Evolutionary conservation across 2,113 vertebrate species (phyloP).

Genomic region (Pitta sordida): DNA sequence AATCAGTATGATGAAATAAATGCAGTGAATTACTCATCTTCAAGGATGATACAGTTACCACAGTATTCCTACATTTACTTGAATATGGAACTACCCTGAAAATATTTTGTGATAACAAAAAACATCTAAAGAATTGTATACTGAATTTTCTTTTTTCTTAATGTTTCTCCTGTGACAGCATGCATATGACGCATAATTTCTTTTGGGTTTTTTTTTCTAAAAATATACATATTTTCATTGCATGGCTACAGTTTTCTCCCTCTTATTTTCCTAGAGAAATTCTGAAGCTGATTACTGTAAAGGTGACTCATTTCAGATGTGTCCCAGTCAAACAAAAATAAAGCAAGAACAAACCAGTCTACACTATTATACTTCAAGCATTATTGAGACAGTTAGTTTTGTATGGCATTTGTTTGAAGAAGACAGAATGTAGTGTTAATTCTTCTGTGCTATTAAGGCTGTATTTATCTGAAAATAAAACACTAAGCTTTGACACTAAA

Average conservation of each 20-base stretch:
- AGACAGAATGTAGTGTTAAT: neutral
- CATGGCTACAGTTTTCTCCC: neutral
- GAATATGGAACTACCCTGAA: neutral
- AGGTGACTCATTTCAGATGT: conserved; percentile 8
- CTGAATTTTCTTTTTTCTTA: neutral
- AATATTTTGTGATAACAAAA: neutral
- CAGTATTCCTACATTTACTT: neutral
- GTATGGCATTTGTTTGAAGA: conserved; percentile 11
- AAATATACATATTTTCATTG: neutral
- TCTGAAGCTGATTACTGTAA: conserved; percentile 5
- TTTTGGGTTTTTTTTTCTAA: neutral
- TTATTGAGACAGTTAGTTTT: neutral
- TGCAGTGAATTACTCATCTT: neutral
- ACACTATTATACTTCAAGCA: neutral
- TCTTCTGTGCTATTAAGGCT: neutral
- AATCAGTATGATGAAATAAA: neutral
- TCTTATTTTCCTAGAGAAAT: neutral
- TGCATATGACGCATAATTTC: neutral
- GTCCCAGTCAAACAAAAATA: neutral
- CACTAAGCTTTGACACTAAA: neutral
- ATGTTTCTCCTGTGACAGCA: neutral
- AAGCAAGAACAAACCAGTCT: neutral
- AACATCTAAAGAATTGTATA: neutral
- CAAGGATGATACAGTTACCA: neutral
- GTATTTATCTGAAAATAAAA: conserved; percentile 8